phyloP scores from a whole-genome alignment of 2,113 vertebrate species.

The Percopsis transmontana region DNA sequence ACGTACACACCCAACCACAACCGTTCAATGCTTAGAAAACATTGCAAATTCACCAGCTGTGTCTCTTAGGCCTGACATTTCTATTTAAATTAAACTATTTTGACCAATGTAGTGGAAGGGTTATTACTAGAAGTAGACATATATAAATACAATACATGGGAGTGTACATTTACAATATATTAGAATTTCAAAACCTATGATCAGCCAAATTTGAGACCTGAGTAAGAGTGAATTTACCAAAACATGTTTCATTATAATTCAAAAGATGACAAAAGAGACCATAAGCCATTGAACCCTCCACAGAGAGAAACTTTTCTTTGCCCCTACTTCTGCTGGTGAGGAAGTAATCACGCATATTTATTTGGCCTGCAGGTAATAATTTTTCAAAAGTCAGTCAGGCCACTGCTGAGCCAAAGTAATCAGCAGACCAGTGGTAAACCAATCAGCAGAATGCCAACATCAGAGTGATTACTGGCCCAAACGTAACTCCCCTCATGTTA shows the following conservation, averaged over 20 bases:
- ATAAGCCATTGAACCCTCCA: too few species aligned
- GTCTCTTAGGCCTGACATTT: slow-evolving; percentile 12
- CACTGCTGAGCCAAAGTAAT: background rate
- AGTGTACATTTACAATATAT: too few species aligned
- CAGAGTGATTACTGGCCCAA: background rate
- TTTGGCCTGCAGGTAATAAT: background rate
- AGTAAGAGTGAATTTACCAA: too few species aligned
- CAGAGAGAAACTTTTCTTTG: too few species aligned
- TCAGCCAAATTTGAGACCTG: too few species aligned
- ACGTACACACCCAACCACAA: background rate
- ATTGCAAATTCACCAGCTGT: background rate
- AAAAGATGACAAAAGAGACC: too few species aligned
- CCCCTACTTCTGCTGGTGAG: too few species aligned
- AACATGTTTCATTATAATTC: too few species aligned
- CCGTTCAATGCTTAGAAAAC: background rate
- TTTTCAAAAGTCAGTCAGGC: background rate
- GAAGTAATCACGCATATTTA: background rate
- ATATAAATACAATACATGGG: too few species aligned
- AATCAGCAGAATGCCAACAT: slow-evolving; percentile 12
- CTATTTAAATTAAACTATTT: slow-evolving; percentile 10
- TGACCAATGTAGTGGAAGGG: too few species aligned
- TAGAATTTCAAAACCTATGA: too few species aligned
- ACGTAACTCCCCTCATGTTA: background rate
- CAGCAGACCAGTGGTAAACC: background rate
- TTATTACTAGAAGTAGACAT: too few species aligned